Evolutionary conservation across 1,140 invertebrate genomes (phyloP).

Genomic region (Cephus cinctus): DNA sequence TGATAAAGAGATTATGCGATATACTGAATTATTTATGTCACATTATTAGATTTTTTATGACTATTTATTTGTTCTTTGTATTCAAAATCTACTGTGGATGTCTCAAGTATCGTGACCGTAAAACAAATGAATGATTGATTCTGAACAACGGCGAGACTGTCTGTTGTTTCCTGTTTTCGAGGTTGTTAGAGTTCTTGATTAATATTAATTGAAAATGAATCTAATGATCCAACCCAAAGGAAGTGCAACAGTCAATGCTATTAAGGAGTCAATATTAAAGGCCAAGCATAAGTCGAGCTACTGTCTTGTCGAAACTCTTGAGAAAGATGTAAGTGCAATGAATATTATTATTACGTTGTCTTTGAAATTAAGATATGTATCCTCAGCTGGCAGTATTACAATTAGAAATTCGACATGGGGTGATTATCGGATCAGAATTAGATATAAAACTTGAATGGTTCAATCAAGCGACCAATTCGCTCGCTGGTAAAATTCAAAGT

Average conservation of each 20-base stretch:
- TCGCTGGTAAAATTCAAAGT: conserved; percentile 29
- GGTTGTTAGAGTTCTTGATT: not conserved
- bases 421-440: conserved; percentile 22
- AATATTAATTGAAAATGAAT: not conserved
- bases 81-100: too few species aligned
- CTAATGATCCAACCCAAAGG: not conserved
- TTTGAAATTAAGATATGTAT: not conserved
- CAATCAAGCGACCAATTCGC: conserved; percentile 17
- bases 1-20: too few species aligned
- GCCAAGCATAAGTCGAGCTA: not conserved
- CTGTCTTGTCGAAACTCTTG: conserved; percentile 15
- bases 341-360: not conserved
- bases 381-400: conserved; percentile 26
- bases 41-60: too few species aligned
- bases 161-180: too few species aligned
- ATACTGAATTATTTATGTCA: too few species aligned
- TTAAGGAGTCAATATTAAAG: not conserved
- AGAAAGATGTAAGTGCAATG: conserved; percentile 25
- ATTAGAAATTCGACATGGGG: conserved; percentile 21
- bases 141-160: too few species aligned
- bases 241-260: not conserved
- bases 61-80: too few species aligned
- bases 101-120: too few species aligned
- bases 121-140: not conserved
- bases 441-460: conserved; percentile 29